A percentile compares a stretch with the other conserved stretches of the same genome.
These are phyloP conservation scores for Ichneumon xanthorius DNA, from an alignment of 2,888 invertebrate species.

Conservation along the genomic window DNA sequence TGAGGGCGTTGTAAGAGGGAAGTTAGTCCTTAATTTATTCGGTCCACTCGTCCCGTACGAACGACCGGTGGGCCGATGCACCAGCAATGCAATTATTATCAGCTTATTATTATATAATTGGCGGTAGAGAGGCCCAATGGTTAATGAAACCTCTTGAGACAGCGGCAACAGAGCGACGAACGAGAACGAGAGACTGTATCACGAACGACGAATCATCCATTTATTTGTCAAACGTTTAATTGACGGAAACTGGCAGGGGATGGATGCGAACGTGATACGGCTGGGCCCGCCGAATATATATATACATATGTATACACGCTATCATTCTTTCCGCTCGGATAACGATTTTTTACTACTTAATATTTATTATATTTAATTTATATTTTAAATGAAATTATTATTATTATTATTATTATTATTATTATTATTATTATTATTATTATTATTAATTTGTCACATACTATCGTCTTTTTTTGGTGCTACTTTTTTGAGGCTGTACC, in stretches of 20 bases:
- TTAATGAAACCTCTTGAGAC: conserved; percentile 84
- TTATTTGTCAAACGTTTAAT: conserved; percentile 81
- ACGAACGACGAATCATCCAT: conserved; percentile 78
- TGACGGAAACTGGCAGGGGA: conserved; percentile 78
- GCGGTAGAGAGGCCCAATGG: conserved; percentile 78
- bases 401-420: too few relatives aligned
- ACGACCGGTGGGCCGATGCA: conserved; percentile 79
- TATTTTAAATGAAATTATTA: too few relatives aligned
- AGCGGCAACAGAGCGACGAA: conserved; percentile 68
- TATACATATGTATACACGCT: conserved; percentile 6
- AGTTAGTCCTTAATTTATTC: conserved; percentile 77
- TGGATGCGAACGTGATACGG: conserved; percentile 52
- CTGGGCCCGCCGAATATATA: conserved; percentile 10
- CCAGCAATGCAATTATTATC: conserved; percentile 84
- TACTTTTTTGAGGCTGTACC: not conserved
- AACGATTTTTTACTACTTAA: not conserved
- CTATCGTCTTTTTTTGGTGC: too few relatives aligned
- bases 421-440: too few relatives aligned
- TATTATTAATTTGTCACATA: too few relatives aligned
- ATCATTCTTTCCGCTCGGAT: not conserved
- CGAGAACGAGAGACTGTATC: conserved; percentile 72
- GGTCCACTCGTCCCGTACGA: conserved; percentile 69
- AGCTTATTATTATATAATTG: conserved; percentile 84
- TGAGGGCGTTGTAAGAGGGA: conserved; percentile 76
- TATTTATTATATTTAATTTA: not conserved